A percentile compares a stretch with the other conserved stretches of the same genome.
phyloP scores from a whole-genome alignment of 2,888 invertebrate species.

The Melangyna quadrimaculata region DNA sequence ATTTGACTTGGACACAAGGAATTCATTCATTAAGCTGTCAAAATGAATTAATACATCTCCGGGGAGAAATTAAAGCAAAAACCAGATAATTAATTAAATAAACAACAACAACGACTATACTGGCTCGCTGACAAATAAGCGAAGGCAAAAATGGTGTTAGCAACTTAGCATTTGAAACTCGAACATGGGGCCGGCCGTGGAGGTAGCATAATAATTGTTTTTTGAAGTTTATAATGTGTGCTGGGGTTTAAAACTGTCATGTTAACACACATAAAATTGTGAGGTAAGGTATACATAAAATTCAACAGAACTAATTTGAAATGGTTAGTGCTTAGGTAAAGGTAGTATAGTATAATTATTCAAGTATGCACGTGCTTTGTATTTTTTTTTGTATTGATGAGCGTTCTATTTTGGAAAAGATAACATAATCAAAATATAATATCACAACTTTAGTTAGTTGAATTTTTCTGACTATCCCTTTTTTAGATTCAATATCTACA shows the following conservation, averaged over 20 bases:
- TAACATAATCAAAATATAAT: too few species aligned
- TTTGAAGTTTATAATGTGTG: not conserved
- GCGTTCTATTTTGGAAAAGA: not conserved
- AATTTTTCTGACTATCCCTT: too few species aligned
- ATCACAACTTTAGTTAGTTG: too few species aligned
- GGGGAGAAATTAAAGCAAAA: not conserved
- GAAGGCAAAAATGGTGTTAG: not conserved
- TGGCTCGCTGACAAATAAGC: not conserved
- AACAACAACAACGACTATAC: not conserved
- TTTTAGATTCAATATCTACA: too few species aligned
- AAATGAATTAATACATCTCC: conserved; percentile 27
- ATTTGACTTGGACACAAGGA: conserved; percentile 31
- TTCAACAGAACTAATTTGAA: not conserved
- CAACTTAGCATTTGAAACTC: not conserved
- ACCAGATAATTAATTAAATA: not conserved
- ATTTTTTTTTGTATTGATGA: not conserved
- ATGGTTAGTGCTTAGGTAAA: not conserved
- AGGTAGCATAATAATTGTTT: not conserved
- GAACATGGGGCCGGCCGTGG: not conserved
- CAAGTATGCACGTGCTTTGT: not conserved
- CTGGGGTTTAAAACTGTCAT: not conserved
- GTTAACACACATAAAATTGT: not conserved
- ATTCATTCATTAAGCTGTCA: conserved; percentile 70
- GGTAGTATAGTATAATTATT: too few species aligned
- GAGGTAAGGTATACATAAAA: not conserved